These are phyloP conservation scores for Rhadinocentrus ornatus DNA, from an alignment of 2,797 vertebrate species.

Conservation along the genomic window DNA sequence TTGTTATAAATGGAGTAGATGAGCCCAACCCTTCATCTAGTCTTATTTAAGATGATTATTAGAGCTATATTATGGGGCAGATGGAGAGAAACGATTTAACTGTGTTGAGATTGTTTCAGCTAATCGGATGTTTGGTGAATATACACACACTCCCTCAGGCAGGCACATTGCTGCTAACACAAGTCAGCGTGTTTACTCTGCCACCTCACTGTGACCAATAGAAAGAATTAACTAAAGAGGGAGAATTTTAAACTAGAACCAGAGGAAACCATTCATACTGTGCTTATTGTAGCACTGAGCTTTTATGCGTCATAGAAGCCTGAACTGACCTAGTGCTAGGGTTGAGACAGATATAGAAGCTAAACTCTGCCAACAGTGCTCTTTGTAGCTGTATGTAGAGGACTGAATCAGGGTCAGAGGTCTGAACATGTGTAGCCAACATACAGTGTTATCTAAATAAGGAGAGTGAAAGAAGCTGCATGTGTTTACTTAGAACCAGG, in stretches of 20 bases:
- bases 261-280: not conserved
- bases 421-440: conserved; percentile 58
- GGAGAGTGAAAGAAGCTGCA: conserved; percentile 35
- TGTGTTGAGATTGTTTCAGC: conserved; percentile 54
- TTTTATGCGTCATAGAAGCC: not conserved
- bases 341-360: not conserved
- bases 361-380: not conserved
- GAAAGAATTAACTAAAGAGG: conserved; percentile 28
- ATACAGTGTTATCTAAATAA: conserved; percentile 51
- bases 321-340: not conserved
- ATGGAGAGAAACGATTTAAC: conserved; percentile 70
- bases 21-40: conserved; percentile 24
- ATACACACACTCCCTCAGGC: conserved; percentile 60
- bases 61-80: conserved; percentile 61
- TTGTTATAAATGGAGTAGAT: conserved; percentile 2
- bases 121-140: conserved; percentile 76
- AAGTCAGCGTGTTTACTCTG: conserved; percentile 62
- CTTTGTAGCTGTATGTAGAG: conserved; percentile 3
- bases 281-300: not conserved
- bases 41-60: conserved; percentile 48
- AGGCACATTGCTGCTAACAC: conserved; percentile 52
- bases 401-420: conserved; percentile 47
- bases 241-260: conserved; percentile 11
- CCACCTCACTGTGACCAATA: conserved; percentile 65
- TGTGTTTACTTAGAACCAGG: conserved; percentile 57